Evolutionary conservation across 2,113 vertebrate genomes (phyloP), one percentile per base, ranked within the genome.

Genomic region (Coregonus clupeaformis): DNA sequence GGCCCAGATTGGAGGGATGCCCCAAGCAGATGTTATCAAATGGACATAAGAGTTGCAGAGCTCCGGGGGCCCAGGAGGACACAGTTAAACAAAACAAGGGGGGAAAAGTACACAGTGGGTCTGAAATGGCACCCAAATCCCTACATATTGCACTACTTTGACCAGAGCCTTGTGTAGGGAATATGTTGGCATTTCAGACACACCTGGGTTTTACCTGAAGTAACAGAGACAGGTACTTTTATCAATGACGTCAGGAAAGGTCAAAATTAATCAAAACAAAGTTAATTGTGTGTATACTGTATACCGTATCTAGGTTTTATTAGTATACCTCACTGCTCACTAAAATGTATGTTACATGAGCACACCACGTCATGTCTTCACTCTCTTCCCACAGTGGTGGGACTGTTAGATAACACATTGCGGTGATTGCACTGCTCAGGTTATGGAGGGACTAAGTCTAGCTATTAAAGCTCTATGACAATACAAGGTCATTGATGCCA

Each of bases 121-220:
- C 47, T 49, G 12, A 49, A 49, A 49, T 49, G 47, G 14, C 47
- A 49, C 14, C 47, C 3, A 3, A 16, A 3, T 49, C 47, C 47
- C 47, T 49, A 49, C 11, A 16, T 62, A 62, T 1, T n/a, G 59
- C 16, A 68, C 68, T 59, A 60, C 79, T 83, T 73, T 69, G 81
- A 27, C 77, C 47, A 13, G 12, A 49, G 11, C 47, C 36, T 42
- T 11, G 11, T 42, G 36, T 42, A 52, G 49, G 5, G 49, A 52
- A 52, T 52, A 52, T 3, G 49, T 14, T 18, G 49, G 3, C 49
- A 52, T 52, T 52, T 52, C 12, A 14, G 49, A 18, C 16, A 52
- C 49, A 52, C 2, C 57, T 22, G n/a, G n/a, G 18, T 24, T 60
- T 9, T 60, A 22, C 18, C 49, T 52, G 12, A 52, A 5, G 1